Evolutionary conservation across 2,113 vertebrate genomes (phyloP).

Genomic region (Megaceryle maxima): DNA sequence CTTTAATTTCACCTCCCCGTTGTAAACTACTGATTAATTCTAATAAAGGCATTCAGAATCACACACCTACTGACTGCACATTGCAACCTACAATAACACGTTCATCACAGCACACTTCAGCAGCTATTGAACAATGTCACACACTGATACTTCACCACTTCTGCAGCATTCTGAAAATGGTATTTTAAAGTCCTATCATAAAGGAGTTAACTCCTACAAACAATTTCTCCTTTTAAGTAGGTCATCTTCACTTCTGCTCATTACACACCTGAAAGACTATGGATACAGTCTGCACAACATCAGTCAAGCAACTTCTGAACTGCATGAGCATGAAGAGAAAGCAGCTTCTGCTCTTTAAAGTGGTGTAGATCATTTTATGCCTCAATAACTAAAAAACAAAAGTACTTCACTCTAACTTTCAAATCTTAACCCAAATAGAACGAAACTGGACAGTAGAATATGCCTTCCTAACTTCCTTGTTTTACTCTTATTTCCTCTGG

Average conservation of each 20-base stretch:
- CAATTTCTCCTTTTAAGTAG: background rate
- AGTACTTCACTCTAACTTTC: background rate
- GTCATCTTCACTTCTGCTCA: background rate
- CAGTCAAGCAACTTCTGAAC: background rate
- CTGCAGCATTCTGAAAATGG: background rate
- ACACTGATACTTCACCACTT: background rate
- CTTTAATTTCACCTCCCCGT: background rate
- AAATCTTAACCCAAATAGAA: background rate
- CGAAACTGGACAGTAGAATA: background rate
- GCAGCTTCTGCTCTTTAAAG: background rate
- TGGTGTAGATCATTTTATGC: background rate
- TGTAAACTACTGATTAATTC: slow-evolving; percentile 6
- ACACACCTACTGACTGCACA: background rate
- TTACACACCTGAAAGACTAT: background rate
- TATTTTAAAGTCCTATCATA: background rate
- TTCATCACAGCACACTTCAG: background rate
- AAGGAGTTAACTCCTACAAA: background rate
- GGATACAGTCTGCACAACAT: background rate
- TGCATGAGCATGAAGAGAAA: background rate
- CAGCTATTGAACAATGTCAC: background rate
- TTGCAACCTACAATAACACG: background rate
- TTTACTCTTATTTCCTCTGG: background rate
- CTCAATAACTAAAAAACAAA: background rate
- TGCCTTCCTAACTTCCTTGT: background rate
- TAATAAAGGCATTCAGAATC: background rate